Conservation (phyloP, 2,797 vertebrate species). For the Neosalanx taihuensis region DNA sequence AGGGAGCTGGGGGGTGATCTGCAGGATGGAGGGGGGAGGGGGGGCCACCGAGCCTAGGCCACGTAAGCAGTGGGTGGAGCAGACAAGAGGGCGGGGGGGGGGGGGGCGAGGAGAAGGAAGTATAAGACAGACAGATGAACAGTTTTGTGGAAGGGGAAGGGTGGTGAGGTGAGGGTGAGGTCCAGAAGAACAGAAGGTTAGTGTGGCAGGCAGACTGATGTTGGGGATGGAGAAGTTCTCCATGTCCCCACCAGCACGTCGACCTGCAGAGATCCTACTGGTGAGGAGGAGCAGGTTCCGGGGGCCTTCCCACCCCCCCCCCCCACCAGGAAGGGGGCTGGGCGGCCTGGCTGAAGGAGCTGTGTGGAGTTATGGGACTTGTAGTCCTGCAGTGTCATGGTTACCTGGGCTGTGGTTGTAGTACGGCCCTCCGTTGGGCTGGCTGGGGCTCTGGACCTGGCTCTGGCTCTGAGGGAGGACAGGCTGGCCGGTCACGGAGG, state of each 20-base stretch:
- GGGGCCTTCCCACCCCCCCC: no score
- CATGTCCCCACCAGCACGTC: neutral
- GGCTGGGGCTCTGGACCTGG: constrained; percentile 36
- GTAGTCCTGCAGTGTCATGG: neutral
- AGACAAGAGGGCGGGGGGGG: constrained; percentile 23
- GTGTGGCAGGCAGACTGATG: constrained; percentile 33
- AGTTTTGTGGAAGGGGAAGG: neutral
- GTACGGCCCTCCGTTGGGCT: constrained; percentile 70
- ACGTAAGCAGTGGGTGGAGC: constrained; percentile 43
- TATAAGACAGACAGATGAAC: constrained; percentile 3
- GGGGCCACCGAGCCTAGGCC: constrained; percentile 82
- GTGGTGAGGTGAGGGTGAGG: neutral
- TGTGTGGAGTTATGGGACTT: neutral
- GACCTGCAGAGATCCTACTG: neutral
- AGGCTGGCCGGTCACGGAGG: constrained; percentile 84
- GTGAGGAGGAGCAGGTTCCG: neutral
- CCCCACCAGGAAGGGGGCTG: neutral
- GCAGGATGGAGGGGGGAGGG: constrained; percentile 87
- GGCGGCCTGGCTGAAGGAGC: neutral
- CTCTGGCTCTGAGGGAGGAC: constrained; percentile 68
- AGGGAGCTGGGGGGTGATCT: constrained; percentile 96
- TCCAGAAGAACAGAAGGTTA: constrained; percentile 17
- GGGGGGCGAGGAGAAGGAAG: constrained; percentile 16
- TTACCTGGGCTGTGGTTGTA: constrained; percentile 68
- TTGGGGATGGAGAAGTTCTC: no score